Evolutionary conservation across 2,888 invertebrate species (phyloP).

Genomic region (Euproctis similis): DNA sequence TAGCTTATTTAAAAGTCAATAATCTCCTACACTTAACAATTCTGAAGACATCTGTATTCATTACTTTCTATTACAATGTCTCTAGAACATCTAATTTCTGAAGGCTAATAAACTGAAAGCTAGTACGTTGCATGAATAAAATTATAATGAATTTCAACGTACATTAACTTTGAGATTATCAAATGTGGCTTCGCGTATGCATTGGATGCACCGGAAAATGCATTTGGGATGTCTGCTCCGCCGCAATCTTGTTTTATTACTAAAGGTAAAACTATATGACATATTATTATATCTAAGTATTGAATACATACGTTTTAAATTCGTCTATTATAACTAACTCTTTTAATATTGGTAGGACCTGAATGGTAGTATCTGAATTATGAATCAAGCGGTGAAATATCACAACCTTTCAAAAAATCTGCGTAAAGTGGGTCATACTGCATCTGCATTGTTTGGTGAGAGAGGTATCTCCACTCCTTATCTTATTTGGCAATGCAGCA

Average conservation of each 20-base stretch:
- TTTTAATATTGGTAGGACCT: too few relatives aligned
- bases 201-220: slow-evolving; percentile 31
- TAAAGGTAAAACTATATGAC: not conserved
- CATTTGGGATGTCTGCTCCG: slow-evolving; percentile 14
- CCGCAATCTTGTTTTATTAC: slow-evolving; percentile 11
- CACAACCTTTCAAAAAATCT: too few relatives aligned
- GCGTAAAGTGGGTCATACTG: too few relatives aligned
- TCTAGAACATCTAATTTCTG: slow-evolving; percentile 19
- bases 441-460: too few relatives aligned
- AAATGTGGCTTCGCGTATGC: slow-evolving; percentile 47
- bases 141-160: slow-evolving; percentile 60
- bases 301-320: too few relatives aligned
- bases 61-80: slow-evolving; percentile 30
- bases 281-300: too few relatives aligned
- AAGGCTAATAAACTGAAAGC: slow-evolving; percentile 42
- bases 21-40: slow-evolving; percentile 27
- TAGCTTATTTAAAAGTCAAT: too few relatives aligned
- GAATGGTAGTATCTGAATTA: too few relatives aligned
- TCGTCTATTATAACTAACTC: too few relatives aligned
- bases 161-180: slow-evolving; percentile 46
- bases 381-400: too few relatives aligned
- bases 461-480: too few relatives aligned
- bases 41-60: slow-evolving; percentile 18
- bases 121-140: slow-evolving; percentile 53
- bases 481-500: too few relatives aligned